Percentiles rank a stretch among this genome's conserved stretches.
These are phyloP conservation scores for Hofmannophila pseudospretella DNA, from an alignment of 2,888 invertebrate species.

Conservation along the genomic window DNA sequence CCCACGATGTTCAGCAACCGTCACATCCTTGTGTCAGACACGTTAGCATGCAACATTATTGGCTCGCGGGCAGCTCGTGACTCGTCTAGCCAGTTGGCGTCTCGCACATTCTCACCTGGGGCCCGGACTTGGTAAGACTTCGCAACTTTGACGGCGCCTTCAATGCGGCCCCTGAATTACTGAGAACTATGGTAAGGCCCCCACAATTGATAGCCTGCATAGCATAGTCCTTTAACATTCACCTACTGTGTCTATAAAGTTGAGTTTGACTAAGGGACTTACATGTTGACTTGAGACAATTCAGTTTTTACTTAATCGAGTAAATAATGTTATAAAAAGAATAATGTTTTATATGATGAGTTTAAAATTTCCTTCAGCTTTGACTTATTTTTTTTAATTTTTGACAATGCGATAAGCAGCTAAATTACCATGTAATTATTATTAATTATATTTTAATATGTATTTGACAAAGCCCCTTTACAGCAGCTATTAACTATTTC, in stretches of 20 bases:
- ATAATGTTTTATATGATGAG: no score
- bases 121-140: slow-evolving; percentile 71
- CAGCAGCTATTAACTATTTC: no score
- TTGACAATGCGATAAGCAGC: no score
- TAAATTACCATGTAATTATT: no score
- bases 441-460: no score
- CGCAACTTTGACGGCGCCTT: slow-evolving; percentile 64
- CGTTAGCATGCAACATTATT: slow-evolving; percentile 54
- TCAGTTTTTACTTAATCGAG: no score
- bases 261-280: not conserved
- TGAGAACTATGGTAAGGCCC: slow-evolving; percentile 32
- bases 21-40: slow-evolving; percentile 24
- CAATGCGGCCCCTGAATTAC: slow-evolving; percentile 51
- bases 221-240: slow-evolving; percentile 22
- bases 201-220: slow-evolving; percentile 52
- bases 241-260: not conserved
- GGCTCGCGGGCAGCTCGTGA: slow-evolving; percentile 57
- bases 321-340: no score
- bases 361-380: no score
- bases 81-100: slow-evolving; percentile 67
- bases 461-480: no score
- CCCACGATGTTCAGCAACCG: slow-evolving; percentile 9
- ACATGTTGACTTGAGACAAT: not conserved
- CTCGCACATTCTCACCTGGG: slow-evolving; percentile 77
- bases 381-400: no score